Percentiles rank a stretch among this genome's conserved stretches.
Evolutionary conservation across 1,140 invertebrate species (phyloP).

Genomic region (Lasioglossum baleicum): DNA sequence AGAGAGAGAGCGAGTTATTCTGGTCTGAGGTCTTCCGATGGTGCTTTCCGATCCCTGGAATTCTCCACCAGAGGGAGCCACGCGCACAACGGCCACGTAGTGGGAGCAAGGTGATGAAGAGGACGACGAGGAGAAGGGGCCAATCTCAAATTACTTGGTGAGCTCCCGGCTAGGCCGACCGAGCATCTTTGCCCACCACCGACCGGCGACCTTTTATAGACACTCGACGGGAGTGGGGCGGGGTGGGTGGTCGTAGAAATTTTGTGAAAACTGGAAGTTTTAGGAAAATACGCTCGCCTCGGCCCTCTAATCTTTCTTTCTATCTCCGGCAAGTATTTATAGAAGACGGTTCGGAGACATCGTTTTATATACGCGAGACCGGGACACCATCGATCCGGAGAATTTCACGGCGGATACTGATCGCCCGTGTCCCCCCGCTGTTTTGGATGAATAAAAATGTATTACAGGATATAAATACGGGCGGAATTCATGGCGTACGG

Average conservation of each 20-base stretch:
- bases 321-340: too few relatives aligned
- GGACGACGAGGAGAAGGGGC: slow-evolving; percentile 66
- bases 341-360: too few relatives aligned
- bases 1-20: slow-evolving; percentile 57
- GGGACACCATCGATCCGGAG: too few relatives aligned
- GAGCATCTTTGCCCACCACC: slow-evolving; percentile 68
- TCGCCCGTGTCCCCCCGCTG: not conserved
- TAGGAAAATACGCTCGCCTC: slow-evolving; percentile 9
- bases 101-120: slow-evolving; percentile 59
- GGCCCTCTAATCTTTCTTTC: not conserved
- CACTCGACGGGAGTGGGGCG: slow-evolving; percentile 67
- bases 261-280: slow-evolving; percentile 66
- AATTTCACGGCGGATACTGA: not conserved
- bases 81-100: slow-evolving; percentile 16
- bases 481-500: slow-evolving; percentile 16
- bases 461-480: slow-evolving; percentile 46
- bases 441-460: slow-evolving; percentile 29
- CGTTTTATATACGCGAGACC: too few relatives aligned
- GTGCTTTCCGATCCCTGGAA: slow-evolving; percentile 59
- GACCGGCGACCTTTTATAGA: slow-evolving; percentile 73
- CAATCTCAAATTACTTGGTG: slow-evolving; percentile 75
- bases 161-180: slow-evolving; percentile 67
- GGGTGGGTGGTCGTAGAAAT: slow-evolving; percentile 66
- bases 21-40: slow-evolving; percentile 47
- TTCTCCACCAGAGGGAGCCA: slow-evolving; percentile 68